phyloP scores from a whole-genome alignment of 2,888 invertebrate genomes.

The Epistrophella euchroma region DNA sequence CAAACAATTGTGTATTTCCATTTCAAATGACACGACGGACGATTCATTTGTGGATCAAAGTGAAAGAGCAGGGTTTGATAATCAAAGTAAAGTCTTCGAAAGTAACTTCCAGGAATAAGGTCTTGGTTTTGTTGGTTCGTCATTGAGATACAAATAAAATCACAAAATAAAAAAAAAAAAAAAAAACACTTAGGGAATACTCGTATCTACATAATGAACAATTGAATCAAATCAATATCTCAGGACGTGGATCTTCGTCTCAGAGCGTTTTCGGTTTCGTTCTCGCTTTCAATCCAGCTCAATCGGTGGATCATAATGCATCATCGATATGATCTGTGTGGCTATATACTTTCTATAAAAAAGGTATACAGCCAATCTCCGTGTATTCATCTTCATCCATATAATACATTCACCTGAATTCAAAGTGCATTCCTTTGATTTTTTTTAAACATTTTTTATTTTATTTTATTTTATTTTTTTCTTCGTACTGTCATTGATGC shows the following conservation, averaged over 20 bases:
- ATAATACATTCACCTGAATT: slow-evolving; percentile 64
- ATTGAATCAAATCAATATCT: slow-evolving; percentile 65
- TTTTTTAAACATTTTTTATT: too few relatives aligned
- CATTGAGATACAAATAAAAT: slow-evolving; percentile 19
- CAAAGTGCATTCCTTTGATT: slow-evolving; percentile 49
- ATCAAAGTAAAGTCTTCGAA: slow-evolving; percentile 30
- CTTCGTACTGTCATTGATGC: not conserved
- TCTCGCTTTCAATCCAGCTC: slow-evolving; percentile 53
- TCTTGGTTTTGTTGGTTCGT: slow-evolving; percentile 28
- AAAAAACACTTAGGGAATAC: slow-evolving; percentile 21
- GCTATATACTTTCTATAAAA: not conserved
- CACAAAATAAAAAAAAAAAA: slow-evolving; percentile 1
- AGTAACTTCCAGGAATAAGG: slow-evolving; percentile 43
- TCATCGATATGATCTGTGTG: slow-evolving; percentile 58
- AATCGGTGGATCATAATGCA: slow-evolving; percentile 64
- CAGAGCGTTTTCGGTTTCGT: slow-evolving; percentile 41
- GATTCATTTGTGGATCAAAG: slow-evolving; percentile 19
- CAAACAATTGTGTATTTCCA: slow-evolving; percentile 70
- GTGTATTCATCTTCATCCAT: slow-evolving; percentile 53
- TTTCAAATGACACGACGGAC: slow-evolving; percentile 62
- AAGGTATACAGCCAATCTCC: slow-evolving; percentile 53
- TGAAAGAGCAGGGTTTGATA: slow-evolving; percentile 23
- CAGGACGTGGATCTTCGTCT: slow-evolving; percentile 48
- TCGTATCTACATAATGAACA: slow-evolving; percentile 67
- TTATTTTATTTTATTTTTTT: not conserved